phyloP scores from a whole-genome alignment of 2,113 vertebrate genomes.

The Pogonocichla stellata region DNA sequence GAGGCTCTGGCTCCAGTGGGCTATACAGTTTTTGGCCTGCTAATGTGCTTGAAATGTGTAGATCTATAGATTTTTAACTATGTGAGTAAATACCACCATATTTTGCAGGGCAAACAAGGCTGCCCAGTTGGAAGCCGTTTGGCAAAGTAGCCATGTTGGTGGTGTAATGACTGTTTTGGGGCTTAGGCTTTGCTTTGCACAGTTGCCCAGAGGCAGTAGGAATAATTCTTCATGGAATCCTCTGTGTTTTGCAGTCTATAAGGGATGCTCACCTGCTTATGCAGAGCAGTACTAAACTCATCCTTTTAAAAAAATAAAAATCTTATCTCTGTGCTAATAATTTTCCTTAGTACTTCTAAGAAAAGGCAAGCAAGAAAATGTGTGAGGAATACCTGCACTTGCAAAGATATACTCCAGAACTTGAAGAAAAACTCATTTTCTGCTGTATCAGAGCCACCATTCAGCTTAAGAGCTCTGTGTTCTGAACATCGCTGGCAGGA shows the following conservation, averaged over 20 bases:
- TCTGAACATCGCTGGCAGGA: background rate
- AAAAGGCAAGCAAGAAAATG: background rate
- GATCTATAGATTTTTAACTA: background rate
- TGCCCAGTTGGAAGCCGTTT: fast-evolving
- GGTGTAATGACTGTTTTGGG: background rate
- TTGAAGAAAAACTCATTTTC: background rate
- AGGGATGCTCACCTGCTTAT: background rate
- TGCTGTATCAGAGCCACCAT: background rate
- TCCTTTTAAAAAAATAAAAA: background rate
- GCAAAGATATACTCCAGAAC: background rate
- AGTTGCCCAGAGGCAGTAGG: background rate
- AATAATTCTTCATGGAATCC: background rate
- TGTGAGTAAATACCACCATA: background rate
- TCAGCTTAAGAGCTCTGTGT: background rate
- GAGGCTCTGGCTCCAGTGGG: background rate
- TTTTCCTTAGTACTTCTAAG: background rate
- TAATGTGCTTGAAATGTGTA: background rate
- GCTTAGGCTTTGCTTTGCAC: background rate
- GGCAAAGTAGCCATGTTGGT: background rate
- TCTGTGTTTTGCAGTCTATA: background rate
- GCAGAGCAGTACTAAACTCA: background rate
- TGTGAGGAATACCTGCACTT: background rate
- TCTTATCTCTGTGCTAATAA: background rate
- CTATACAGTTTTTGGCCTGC: background rate
- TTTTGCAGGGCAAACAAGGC: background rate